Conservation (phyloP, 2,797 vertebrate genomes). For the Myiotriccus ornatus region DNA sequence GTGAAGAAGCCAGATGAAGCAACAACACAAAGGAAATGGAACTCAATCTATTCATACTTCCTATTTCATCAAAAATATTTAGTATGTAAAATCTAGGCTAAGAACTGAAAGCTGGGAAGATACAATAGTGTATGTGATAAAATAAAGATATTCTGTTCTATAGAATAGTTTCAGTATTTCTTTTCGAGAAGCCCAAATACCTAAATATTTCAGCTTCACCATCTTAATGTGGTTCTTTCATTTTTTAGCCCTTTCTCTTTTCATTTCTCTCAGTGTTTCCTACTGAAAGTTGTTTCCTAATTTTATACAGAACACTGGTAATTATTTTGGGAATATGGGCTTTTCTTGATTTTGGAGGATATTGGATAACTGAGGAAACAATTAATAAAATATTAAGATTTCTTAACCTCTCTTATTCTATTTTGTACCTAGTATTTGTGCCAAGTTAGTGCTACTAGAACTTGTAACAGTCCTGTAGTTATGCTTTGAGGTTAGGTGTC, state of each 20-base stretch:
- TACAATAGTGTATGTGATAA: neutral
- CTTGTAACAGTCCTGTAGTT: neutral
- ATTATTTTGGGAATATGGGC: neutral
- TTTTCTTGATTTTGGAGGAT: constrained; percentile 3
- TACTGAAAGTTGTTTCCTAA: neutral
- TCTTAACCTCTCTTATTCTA: neutral
- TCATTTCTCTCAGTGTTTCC: neutral
- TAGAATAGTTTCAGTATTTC: neutral
- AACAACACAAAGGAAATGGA: neutral
- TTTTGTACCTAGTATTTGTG: constrained; percentile 22
- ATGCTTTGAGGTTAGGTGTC: neutral
- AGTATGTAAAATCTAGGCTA: neutral
- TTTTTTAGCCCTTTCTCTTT: neutral
- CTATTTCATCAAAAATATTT: neutral
- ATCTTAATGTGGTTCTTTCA: neutral
- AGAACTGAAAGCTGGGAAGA: neutral
- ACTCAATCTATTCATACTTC: neutral
- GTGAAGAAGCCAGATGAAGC: neutral
- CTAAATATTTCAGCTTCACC: neutral
- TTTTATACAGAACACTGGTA: neutral
- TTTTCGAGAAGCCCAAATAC: neutral
- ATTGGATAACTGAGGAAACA: constrained; percentile 1
- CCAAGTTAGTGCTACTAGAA: neutral
- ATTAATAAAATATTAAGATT: constrained; percentile 22
- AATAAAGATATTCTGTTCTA: neutral